Conservation (phyloP, 1,140 invertebrate species). For the Nomia melanderi region DNA sequence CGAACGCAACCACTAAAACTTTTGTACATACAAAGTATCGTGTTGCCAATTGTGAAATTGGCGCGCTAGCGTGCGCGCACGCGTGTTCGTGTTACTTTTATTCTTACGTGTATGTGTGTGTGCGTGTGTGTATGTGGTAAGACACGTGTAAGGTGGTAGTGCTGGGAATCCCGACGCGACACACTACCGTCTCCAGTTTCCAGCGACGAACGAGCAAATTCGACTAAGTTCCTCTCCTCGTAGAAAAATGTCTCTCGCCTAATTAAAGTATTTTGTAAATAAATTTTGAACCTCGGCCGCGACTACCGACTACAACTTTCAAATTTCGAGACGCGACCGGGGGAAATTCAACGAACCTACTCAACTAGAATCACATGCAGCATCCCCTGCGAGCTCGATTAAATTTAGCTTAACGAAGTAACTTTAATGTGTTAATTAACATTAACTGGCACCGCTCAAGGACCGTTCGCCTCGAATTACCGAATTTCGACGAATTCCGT, state of each 20-base stretch:
- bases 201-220: no score
- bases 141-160: conserved; percentile 17
- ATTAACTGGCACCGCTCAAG: no score
- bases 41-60: conserved; percentile 5
- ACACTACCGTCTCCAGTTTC: no score
- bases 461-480: no score
- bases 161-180: conserved; percentile 36
- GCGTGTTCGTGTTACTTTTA: conserved; percentile 17
- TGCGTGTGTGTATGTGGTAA: no score
- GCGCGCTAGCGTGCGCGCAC: conserved; percentile 8
- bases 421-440: no score
- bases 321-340: conserved; percentile 15
- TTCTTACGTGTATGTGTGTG: conserved; percentile 41
- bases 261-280: no score
- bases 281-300: no score
- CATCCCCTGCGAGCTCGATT: not conserved
- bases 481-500: no score
- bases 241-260: not conserved
- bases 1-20: conserved; percentile 39
- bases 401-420: not conserved
- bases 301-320: conserved; percentile 8
- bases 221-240: no score
- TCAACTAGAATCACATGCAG: conserved; percentile 38
- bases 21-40: conserved; percentile 47
- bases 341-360: conserved; percentile 37